These are phyloP conservation scores for Microplitis mediator DNA, from an alignment of 1,140 invertebrate genomes.

Conservation along the genomic window DNA sequence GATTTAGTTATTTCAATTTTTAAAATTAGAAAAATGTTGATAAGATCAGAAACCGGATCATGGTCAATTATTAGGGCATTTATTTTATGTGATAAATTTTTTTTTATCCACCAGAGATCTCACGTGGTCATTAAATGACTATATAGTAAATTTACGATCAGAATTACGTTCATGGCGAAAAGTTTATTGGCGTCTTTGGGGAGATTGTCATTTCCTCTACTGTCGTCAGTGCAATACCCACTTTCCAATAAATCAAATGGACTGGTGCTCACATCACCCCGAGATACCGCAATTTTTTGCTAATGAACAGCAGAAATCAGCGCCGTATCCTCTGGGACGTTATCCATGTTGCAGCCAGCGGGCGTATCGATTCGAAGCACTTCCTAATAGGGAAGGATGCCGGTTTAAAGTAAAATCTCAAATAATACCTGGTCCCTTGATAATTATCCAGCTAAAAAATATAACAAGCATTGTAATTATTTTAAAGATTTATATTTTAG, in stretches of 20 bases:
- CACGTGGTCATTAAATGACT: slow-evolving; percentile 83
- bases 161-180: slow-evolving; percentile 85
- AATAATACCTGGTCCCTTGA: too few species aligned
- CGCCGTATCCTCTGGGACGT: slow-evolving; percentile 71
- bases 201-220: slow-evolving; percentile 80
- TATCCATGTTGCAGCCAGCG: slow-evolving; percentile 87
- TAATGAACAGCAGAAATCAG: slow-evolving; percentile 67
- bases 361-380: slow-evolving; percentile 78
- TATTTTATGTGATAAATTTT: too few species aligned
- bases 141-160: slow-evolving; percentile 75
- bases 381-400: slow-evolving; percentile 60
- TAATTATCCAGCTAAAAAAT: neutral
- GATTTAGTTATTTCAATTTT: too few species aligned
- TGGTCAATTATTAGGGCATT: too few species aligned
- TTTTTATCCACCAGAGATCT: slow-evolving; percentile 65
- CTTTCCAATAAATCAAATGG: slow-evolving; percentile 78
- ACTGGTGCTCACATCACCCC: slow-evolving; percentile 81
- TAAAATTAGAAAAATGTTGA: too few species aligned
- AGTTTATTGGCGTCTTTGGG: slow-evolving; percentile 93
- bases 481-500: slow-evolving; percentile 39
- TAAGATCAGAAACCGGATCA: too few species aligned
- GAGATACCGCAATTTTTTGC: slow-evolving; percentile 77
- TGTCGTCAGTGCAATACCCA: slow-evolving; percentile 77
- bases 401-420: slow-evolving; percentile 46
- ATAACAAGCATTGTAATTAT: neutral